phyloP scores from a whole-genome alignment of 2,888 invertebrate species.

The Nephrotoma appendiculata region DNA sequence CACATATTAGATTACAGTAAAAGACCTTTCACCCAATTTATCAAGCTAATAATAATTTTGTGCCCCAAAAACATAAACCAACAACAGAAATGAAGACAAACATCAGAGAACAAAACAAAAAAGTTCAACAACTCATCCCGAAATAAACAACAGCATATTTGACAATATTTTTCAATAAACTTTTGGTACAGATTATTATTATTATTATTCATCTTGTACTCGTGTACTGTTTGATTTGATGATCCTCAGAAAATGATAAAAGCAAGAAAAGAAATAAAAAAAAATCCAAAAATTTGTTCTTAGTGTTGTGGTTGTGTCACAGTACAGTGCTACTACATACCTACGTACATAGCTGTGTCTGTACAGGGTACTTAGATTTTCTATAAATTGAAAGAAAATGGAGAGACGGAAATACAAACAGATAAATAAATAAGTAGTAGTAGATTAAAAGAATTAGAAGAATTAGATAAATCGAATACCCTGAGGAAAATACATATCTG shows the following conservation, averaged over 20 bases:
- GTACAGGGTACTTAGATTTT: not conserved
- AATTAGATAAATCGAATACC: not conserved
- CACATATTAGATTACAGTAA: not conserved
- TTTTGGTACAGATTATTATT: not conserved
- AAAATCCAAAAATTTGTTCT: not conserved
- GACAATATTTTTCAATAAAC: not conserved
- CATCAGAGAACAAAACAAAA: not conserved
- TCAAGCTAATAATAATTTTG: not conserved
- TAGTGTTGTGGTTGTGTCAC: not conserved
- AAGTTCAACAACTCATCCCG: not conserved
- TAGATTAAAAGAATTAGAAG: not conserved
- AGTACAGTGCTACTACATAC: not conserved
- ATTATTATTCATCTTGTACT: not conserved
- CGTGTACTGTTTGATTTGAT: not conserved
- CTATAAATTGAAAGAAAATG: not conserved
- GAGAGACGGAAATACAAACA: not conserved
- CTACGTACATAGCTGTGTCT: not conserved
- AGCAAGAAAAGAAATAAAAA: not conserved
- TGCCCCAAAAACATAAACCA: not conserved
- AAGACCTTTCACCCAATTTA: not conserved
- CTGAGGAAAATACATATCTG: not conserved
- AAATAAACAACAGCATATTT: not conserved
- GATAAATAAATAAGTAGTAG: not conserved
- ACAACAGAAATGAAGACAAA: not conserved
- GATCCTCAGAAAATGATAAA: not conserved